phyloP scores from a whole-genome alignment of 2,113 vertebrate genomes.

The Cavia aperea region DNA sequence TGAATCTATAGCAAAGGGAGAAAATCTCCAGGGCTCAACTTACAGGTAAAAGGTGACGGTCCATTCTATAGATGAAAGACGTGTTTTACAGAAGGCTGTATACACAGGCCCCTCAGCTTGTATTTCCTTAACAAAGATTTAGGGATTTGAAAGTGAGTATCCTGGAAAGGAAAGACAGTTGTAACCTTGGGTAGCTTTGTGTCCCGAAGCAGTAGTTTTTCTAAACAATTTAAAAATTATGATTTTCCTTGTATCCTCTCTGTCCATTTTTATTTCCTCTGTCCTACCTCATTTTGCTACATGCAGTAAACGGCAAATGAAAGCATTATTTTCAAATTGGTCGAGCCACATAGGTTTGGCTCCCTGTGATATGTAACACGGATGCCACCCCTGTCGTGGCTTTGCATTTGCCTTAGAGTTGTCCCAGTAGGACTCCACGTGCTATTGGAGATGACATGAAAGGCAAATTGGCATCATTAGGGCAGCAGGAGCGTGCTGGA shows the following conservation, averaged over 20 bases:
- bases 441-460: background rate
- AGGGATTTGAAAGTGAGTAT: background rate
- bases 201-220: background rate
- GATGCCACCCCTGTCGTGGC: accelerated
- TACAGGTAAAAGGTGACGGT: background rate
- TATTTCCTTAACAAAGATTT: background rate
- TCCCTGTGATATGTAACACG: too few relatives aligned
- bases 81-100: background rate
- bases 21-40: background rate
- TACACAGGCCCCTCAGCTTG: background rate
- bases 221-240: background rate
- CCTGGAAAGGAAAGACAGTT: background rate
- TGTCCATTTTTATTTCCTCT: background rate
- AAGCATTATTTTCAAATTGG: background rate
- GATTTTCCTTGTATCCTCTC: background rate
- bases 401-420: background rate
- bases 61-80: background rate
- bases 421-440: background rate
- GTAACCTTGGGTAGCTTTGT: background rate
- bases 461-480: background rate
- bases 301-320: background rate
- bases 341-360: background rate
- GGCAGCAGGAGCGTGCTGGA: background rate
- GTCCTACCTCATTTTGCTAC: background rate
- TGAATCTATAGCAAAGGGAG: background rate